Percentiles rank a stretch among this genome's conserved stretches.
Conservation (phyloP, 2,797 vertebrate genomes). For the Rhinogobio ventralis region DNA sequence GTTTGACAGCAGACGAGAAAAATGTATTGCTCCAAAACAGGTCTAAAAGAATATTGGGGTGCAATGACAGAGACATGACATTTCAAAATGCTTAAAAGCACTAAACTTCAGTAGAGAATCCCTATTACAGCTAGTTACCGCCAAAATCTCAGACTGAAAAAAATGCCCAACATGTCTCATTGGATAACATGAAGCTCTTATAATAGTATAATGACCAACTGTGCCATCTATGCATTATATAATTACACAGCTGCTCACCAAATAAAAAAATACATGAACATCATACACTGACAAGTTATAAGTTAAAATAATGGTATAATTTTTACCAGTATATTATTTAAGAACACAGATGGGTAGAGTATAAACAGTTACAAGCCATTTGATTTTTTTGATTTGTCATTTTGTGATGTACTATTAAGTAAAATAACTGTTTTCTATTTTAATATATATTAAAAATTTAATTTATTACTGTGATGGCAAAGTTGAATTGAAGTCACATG, state of each 20-base stretch:
- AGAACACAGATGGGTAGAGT: too few species aligned
- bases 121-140: not conserved
- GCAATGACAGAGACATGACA: not conserved
- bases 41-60: conserved; percentile 11
- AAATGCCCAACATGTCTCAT: not conserved
- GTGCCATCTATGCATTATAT: not conserved
- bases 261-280: not conserved
- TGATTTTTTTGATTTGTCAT: too few species aligned
- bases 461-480: too few species aligned
- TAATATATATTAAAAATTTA: too few species aligned
- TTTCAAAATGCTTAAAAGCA: conserved; percentile 22
- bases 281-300: not conserved
- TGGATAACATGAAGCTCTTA: not conserved
- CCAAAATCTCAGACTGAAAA: not conserved
- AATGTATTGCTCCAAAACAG: conserved; percentile 30
- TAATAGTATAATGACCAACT: not conserved
- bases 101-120: not conserved
- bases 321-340: too few species aligned
- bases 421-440: too few species aligned
- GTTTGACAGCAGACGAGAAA: conserved; percentile 40
- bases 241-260: not conserved
- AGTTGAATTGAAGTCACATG: too few species aligned
- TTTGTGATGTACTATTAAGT: too few species aligned
- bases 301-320: too few species aligned
- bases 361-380: too few species aligned